Percentiles rank a stretch among this genome's conserved stretches.
Conservation (phyloP, 2,888 invertebrate genomes). For the Tetragnatha montana region DNA sequence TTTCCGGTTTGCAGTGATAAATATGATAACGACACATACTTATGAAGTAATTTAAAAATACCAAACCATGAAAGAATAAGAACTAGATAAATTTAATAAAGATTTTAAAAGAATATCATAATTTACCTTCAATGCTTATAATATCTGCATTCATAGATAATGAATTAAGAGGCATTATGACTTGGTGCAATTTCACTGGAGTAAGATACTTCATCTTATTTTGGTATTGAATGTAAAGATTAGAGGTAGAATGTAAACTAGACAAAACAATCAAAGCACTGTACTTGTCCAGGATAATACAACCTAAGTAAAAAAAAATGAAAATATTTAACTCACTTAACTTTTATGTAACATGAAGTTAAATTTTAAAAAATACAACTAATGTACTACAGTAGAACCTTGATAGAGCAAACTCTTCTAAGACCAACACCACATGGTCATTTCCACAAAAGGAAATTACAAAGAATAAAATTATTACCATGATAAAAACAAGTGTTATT, state of each 20-base stretch:
- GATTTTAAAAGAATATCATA: not conserved
- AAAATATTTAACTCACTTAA: not conserved
- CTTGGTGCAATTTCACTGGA: not conserved
- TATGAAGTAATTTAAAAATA: too few species aligned
- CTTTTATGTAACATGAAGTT: too few species aligned
- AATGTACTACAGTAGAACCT: too few species aligned
- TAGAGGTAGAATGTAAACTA: not conserved
- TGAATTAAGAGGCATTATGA: conserved; percentile 10
- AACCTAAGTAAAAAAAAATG: conserved; percentile 23
- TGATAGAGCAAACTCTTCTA: too few species aligned
- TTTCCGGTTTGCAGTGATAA: too few species aligned
- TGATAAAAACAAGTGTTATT: too few species aligned
- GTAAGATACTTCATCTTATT: conserved; percentile 12
- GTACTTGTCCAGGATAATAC: conserved; percentile 42
- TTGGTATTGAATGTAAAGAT: not conserved
- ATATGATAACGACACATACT: too few species aligned
- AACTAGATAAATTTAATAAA: too few species aligned
- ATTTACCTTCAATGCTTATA: conserved; percentile 27
- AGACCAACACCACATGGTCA: too few species aligned
- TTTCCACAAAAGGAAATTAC: too few species aligned
- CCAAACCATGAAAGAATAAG: too few species aligned
- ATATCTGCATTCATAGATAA: conserved; percentile 8
- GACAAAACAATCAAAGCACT: conserved; percentile 8
- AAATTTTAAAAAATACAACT: not conserved
- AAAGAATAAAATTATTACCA: too few species aligned